Percentiles rank a stretch among this genome's conserved stretches.
phyloP scores from a whole-genome alignment of 2,113 vertebrate genomes.

The Engraulis encrasicolus region DNA sequence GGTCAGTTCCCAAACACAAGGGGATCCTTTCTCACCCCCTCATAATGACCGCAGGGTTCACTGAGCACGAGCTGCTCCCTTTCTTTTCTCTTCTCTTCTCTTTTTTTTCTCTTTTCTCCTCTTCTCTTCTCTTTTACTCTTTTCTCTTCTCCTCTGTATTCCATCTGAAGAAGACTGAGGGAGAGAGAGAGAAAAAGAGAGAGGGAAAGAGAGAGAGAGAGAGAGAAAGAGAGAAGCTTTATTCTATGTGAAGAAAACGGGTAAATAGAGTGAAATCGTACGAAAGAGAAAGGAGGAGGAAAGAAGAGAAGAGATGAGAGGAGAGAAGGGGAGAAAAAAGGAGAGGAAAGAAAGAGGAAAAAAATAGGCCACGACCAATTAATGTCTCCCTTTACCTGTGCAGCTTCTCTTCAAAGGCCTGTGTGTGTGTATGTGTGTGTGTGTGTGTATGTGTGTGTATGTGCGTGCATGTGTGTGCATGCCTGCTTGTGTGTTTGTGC shows the following conservation, averaged over 20 bases:
- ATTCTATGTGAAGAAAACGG: slow-evolving; percentile 48
- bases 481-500: too few species aligned
- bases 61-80: neutral
- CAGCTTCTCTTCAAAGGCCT: slow-evolving; percentile 76
- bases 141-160: neutral
- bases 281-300: neutral
- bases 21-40: slow-evolving; percentile 8
- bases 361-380: slow-evolving; percentile 77
- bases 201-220: slow-evolving; percentile 11
- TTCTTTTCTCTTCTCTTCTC: neutral
- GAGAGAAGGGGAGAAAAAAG: too few species aligned
- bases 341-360: neutral
- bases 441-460: too few species aligned
- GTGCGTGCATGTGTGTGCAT: too few species aligned
- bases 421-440: too few species aligned
- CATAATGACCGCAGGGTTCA: slow-evolving; percentile 13
- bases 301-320: neutral
- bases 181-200: too few species aligned
- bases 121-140: neutral
- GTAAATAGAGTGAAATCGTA: neutral
- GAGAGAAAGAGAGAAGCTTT: too few species aligned
- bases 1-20: slow-evolving; percentile 12
- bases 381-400: slow-evolving; percentile 74
- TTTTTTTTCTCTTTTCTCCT: slow-evolving; percentile 45
- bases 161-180: too few species aligned